Percentiles rank a stretch among this genome's conserved stretches.
These are phyloP conservation scores for Rhincodon typus DNA, from an alignment of 2,797 vertebrate genomes.

Conservation along the genomic window DNA sequence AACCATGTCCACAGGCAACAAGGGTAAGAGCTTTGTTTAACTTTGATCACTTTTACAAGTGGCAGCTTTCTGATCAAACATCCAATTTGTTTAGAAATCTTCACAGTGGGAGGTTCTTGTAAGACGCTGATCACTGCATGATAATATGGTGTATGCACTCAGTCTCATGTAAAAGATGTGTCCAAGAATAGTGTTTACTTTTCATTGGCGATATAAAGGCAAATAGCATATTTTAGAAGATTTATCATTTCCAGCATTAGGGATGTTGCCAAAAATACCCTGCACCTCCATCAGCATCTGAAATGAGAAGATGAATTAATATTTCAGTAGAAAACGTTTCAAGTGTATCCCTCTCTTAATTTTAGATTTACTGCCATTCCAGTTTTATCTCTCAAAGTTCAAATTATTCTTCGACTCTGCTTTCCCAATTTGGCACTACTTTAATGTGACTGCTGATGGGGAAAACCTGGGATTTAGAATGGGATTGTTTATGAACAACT, in stretches of 20 bases:
- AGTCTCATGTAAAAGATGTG: not conserved
- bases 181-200: not conserved
- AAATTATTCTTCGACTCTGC: not conserved
- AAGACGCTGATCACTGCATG: not conserved
- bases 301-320: not conserved
- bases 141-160: not conserved
- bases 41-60: constrained; percentile 4
- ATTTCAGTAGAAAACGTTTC: not conserved
- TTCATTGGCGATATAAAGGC: not conserved
- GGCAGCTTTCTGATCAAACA: not conserved
- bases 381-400: not conserved
- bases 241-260: not conserved
- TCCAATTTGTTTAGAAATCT: not conserved
- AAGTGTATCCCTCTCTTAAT: not conserved
- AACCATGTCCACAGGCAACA: not conserved
- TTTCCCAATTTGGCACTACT: not conserved
- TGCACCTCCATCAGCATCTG: not conserved
- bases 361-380: not conserved
- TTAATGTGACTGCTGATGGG: not conserved
- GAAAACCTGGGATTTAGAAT: not conserved
- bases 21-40: not conserved
- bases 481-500: not conserved
- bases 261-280: not conserved
- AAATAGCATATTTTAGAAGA: not conserved
- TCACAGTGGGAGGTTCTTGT: not conserved